These are phyloP conservation scores for Thaleichthys pacificus DNA, from an alignment of 2,797 vertebrate species.

Conservation along the genomic window DNA sequence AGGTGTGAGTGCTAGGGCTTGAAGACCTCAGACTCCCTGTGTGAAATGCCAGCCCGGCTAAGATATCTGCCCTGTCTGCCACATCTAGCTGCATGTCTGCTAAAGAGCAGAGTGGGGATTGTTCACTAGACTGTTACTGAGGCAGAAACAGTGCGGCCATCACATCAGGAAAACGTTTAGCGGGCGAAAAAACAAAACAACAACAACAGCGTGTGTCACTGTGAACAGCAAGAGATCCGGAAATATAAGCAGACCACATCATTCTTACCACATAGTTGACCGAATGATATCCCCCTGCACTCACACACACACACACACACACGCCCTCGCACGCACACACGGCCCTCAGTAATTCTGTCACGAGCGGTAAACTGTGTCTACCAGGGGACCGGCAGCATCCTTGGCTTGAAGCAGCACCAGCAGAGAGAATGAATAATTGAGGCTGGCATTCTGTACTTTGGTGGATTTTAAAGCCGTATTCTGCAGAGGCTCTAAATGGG, in stretches of 20 bases:
- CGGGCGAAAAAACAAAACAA: not conserved
- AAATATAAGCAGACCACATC: slow-evolving; percentile 9
- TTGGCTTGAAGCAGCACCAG: slow-evolving; percentile 48
- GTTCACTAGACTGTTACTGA: slow-evolving; percentile 41
- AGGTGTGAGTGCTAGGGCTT: not conserved
- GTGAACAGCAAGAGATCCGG: slow-evolving; percentile 1
- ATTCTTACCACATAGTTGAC: not conserved
- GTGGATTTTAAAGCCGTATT: slow-evolving; percentile 76
- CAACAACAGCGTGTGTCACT: not conserved
- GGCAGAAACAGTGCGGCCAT: slow-evolving; percentile 25
- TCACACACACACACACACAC: slow-evolving; percentile 9
- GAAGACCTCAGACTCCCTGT: slow-evolving; percentile 12
- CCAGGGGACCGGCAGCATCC: slow-evolving; percentile 43
- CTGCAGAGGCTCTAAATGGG: slow-evolving; percentile 77
- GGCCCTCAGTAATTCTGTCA: slow-evolving; percentile 50
- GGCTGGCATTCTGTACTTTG: slow-evolving; percentile 73
- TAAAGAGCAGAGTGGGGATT: slow-evolving; percentile 50
- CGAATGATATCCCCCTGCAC: slow-evolving; percentile 16
- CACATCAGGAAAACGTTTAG: slow-evolving; percentile 16
- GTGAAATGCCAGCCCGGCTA: slow-evolving; percentile 24
- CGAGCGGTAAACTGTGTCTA: slow-evolving; percentile 42
- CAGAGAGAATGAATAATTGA: slow-evolving; percentile 77
- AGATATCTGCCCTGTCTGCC: slow-evolving; percentile 35
- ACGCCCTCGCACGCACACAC: slow-evolving; percentile 11
- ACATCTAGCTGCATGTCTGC: slow-evolving; percentile 43